Evolutionary conservation across 2,113 vertebrate species (phyloP).

Genomic region (Tringa solitaria): DNA sequence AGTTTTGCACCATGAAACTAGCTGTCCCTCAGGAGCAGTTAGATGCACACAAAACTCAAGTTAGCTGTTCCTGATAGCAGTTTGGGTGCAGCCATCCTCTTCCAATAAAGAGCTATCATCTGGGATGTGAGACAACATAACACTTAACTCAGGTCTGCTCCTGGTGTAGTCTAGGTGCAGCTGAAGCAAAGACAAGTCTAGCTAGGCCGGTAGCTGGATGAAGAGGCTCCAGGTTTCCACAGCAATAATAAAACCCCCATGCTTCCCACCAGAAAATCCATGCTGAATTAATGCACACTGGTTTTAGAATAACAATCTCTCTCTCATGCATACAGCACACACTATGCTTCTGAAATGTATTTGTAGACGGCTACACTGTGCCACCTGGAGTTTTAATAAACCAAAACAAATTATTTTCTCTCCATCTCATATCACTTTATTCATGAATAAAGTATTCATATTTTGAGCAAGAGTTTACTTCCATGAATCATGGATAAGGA

Average conservation of each 20-base stretch:
- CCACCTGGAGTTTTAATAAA: slow-evolving; percentile 53
- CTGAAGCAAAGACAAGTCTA: not conserved
- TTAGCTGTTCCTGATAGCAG: not conserved
- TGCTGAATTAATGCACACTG: not conserved
- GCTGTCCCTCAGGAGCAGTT: not conserved
- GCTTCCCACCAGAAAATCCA: not conserved
- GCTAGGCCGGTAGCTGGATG: not conserved
- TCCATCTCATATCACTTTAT: not conserved
- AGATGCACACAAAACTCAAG: not conserved
- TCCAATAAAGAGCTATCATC: rapidly evolving
- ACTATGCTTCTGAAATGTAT: not conserved
- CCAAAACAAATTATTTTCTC: slow-evolving; percentile 26
- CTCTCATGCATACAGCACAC: not conserved
- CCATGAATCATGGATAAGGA: not conserved
- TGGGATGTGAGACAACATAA: not conserved
- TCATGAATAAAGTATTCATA: slow-evolving; percentile 2
- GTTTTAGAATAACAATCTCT: not conserved
- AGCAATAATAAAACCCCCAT: not conserved
- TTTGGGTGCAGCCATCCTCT: not conserved
- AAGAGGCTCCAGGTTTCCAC: not conserved
- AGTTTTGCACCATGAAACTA: not conserved
- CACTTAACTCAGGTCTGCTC: not conserved
- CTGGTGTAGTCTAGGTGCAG: not conserved
- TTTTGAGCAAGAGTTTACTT: not conserved
- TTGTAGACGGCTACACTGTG: not conserved